Base-by-base conservation (phyloP, 2,888 invertebrate species). In the Entomobrya proxima region DNA sequence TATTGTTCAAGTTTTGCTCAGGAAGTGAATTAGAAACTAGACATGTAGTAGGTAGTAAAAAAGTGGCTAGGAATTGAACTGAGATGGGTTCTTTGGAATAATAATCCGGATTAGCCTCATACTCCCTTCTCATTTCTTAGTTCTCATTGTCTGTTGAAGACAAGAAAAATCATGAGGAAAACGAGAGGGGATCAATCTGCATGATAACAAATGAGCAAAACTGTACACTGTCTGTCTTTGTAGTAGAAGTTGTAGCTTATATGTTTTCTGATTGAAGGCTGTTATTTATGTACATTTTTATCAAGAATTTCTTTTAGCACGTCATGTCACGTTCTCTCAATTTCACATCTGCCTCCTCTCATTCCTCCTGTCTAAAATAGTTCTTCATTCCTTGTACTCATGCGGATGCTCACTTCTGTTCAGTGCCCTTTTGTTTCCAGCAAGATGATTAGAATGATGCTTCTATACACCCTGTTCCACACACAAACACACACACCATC, bases 191-290 rank as follows among this genome's bases (percentile, higher is more conserved):
- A 69, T 69, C 69, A 69, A 69, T 69, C 69, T 69, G n/a, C 69
- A 69, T 69, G 69, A 69, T 69, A 44, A 40, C 44, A 69, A 69
- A 69, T 69, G 69, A 69, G 69, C 44, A 69, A 69, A 69, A n/a
- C n/a, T 40, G 69, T 6, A 27, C 27, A 3, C 47, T 13, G 9
- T 40, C 44, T n/a, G 21, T 6, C 35, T 35, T 35, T 37, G 18
- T 18, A 67, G 21, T 69, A 27, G 21, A 18, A 67, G 67, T 35
- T 37, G 18, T 18, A 67, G 21, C 18, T 18, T 18, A 67, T 37
- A 18, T 9, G 18, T 5, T 6, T 64, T 4, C 64, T 15, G 15
- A 27, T 30, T 30, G 15, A 30, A 44, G 13, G 44, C 13, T 58
- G 58, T 58, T 30, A n/a, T 24, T 9, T 18, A 3, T 32, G 61